Evolutionary conservation across 1,140 invertebrate species (phyloP).

Genomic region (Tetramorium alpestre): DNA sequence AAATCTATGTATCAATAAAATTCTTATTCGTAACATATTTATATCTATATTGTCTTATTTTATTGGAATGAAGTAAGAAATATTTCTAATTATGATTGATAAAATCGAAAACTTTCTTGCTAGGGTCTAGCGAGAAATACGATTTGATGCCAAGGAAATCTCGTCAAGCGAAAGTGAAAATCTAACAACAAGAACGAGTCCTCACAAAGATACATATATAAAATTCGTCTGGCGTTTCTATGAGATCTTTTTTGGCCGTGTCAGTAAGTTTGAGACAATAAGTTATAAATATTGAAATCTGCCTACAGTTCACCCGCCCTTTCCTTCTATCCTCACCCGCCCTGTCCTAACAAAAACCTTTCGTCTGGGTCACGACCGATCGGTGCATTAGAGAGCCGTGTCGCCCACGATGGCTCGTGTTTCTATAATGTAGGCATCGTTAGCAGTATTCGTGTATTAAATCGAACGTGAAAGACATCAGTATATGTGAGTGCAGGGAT

Average conservation of each 20-base stretch:
- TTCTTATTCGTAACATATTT: neutral
- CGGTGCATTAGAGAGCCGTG: slow-evolving; percentile 78
- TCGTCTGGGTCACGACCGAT: slow-evolving; percentile 51
- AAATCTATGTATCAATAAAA: neutral
- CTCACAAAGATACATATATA: neutral
- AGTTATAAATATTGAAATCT: slow-evolving; percentile 85
- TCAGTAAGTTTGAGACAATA: slow-evolving; percentile 81
- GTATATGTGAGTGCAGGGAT: slow-evolving; percentile 17
- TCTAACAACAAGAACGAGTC: neutral
- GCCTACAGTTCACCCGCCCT: slow-evolving; percentile 63
- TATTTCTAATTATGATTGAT: neutral
- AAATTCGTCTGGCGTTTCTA: slow-evolving; percentile 49
- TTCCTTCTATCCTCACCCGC: slow-evolving; percentile 65
- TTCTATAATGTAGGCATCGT: slow-evolving; percentile 81
- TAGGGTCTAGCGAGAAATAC: neutral
- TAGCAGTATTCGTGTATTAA: slow-evolving; percentile 72
- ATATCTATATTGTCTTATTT: neutral
- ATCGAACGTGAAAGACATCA: slow-evolving; percentile 39
- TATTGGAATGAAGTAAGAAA: neutral
- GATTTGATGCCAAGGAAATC: neutral
- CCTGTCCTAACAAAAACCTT: slow-evolving; percentile 56
- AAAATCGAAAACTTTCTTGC: neutral
- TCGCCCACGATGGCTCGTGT: slow-evolving; percentile 82
- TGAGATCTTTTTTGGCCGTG: slow-evolving; percentile 21
- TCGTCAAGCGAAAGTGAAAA: neutral